Percentiles rank a stretch among this genome's conserved stretches.
phyloP scores from a whole-genome alignment of 1,140 invertebrate species.

The Pristionchus pacificus region DNA sequence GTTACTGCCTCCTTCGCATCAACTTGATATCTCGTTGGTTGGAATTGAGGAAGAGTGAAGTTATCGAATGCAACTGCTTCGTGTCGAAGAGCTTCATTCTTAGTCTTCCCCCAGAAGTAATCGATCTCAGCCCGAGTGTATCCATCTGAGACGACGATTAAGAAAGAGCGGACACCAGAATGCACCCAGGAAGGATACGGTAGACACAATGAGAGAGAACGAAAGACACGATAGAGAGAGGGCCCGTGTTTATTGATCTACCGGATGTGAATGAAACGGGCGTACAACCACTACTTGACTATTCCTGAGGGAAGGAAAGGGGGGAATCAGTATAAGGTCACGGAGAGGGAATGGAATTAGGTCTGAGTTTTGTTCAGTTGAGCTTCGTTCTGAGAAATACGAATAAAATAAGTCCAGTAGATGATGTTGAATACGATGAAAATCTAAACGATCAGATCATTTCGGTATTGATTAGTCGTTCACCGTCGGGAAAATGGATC shows the following conservation, averaged over 20 bases:
- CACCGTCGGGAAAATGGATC: slow-evolving; percentile 83
- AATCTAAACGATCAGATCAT: slow-evolving; percentile 17
- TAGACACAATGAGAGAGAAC: background rate
- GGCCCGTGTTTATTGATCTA: too few relatives aligned
- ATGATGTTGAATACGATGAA: slow-evolving; percentile 95
- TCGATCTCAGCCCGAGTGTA: slow-evolving; percentile 39
- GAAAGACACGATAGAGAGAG: background rate
- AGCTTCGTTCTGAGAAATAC: slow-evolving; percentile 69
- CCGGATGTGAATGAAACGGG: too few relatives aligned
- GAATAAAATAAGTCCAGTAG: slow-evolving; percentile 95
- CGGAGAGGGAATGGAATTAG: background rate
- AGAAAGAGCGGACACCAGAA: background rate
- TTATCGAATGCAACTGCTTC: slow-evolving; percentile 44
- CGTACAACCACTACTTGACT: background rate
- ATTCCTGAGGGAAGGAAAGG: too few relatives aligned
- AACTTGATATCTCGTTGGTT: slow-evolving; percentile 45
- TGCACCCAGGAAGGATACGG: background rate
- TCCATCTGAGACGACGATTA: slow-evolving; percentile 32
- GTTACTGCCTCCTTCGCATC: slow-evolving; percentile 49
- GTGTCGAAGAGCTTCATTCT: slow-evolving; percentile 25
- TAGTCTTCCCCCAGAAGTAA: slow-evolving; percentile 41
- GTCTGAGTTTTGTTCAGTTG: slow-evolving; percentile 7
- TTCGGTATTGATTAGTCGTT: background rate
- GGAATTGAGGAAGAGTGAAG: slow-evolving; percentile 51
- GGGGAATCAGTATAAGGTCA: slow-evolving; percentile 22